phyloP scores from a whole-genome alignment of 2,113 vertebrate species.

The Alosa alosa region DNA sequence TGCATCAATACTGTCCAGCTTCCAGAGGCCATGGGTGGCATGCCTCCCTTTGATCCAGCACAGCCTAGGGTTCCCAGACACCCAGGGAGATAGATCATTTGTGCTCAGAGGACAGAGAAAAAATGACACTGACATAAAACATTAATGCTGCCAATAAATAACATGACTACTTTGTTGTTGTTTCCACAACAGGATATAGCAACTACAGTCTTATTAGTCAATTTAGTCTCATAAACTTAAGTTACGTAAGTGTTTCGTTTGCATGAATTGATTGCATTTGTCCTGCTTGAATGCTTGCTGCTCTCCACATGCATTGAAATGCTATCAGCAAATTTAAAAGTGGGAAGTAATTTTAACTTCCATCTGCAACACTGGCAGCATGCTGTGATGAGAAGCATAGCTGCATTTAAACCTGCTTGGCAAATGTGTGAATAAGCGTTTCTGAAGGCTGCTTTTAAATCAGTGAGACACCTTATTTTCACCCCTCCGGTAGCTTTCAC shows the following conservation, averaged over 20 bases:
- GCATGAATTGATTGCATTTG: not conserved
- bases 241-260: not conserved
- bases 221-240: not conserved
- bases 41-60: not conserved
- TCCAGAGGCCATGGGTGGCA: not conserved
- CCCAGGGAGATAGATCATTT: not conserved
- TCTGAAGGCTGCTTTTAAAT: not conserved
- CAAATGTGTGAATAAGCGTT: not conserved
- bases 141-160: not conserved
- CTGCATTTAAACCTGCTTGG: not conserved
- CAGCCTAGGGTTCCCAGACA: not conserved
- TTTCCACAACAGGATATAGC: not conserved
- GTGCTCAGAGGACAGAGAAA: not conserved
- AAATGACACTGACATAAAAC: not conserved
- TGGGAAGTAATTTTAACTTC: not conserved
- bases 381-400: not conserved
- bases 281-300: not conserved
- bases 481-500: not conserved
- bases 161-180: not conserved
- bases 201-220: not conserved
- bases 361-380: not conserved
- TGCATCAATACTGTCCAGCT: not conserved
- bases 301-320: not conserved
- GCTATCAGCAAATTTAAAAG: conserved; percentile 5
- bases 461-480: conserved; percentile 12